These are phyloP conservation scores for Eristalis intricaria DNA, from an alignment of 2,888 invertebrate species.

Conservation along the genomic window DNA sequence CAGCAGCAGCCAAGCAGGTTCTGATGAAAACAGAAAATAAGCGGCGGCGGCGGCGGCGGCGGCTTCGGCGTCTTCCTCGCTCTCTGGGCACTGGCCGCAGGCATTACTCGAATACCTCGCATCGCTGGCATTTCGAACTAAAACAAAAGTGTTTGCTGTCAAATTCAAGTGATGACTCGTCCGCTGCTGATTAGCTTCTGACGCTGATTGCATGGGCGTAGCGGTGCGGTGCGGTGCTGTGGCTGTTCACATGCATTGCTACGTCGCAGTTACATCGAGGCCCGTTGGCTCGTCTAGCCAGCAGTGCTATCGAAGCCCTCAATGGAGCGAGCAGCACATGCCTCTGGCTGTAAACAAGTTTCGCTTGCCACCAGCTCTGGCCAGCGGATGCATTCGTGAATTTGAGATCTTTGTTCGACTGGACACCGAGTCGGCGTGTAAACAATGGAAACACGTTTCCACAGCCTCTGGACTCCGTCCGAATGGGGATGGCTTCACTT, in stretches of 20 bases:
- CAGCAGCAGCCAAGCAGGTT: conserved; percentile 49
- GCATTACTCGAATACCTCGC: conserved; percentile 38
- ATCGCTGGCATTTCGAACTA: conserved; percentile 40
- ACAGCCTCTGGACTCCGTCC: background rate
- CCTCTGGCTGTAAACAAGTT: background rate
- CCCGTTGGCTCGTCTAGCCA: too few species aligned
- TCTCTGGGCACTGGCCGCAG: conserved; percentile 18
- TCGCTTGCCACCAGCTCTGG: background rate
- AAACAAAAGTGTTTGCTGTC: background rate
- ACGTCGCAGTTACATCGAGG: background rate
- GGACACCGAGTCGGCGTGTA: background rate
- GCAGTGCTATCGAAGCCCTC: background rate
- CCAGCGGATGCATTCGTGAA: background rate
- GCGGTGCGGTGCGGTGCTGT: background rate
- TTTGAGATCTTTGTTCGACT: background rate
- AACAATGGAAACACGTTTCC: background rate
- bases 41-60: background rate
- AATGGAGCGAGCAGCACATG: background rate
- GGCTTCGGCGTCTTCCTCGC: conserved; percentile 22
- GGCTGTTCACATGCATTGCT: background rate
- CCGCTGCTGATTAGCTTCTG: background rate
- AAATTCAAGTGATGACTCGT: background rate
- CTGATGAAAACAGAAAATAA: conserved; percentile 12
- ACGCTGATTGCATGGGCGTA: background rate
- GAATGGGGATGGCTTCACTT: background rate